phyloP scores from a whole-genome alignment of 2,797 vertebrate species.

The Heterohyrax brucei region DNA sequence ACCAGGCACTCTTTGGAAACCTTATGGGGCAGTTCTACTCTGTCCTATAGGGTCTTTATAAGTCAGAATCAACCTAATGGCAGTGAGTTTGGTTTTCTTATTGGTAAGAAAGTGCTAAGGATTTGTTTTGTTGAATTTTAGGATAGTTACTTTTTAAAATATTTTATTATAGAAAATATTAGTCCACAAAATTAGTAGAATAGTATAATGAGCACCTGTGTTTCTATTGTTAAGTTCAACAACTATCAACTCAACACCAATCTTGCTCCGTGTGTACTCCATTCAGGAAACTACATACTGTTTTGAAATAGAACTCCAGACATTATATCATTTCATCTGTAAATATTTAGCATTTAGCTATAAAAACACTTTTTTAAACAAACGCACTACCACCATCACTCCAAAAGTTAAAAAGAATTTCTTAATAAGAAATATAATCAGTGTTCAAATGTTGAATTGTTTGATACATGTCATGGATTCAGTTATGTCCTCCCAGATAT shows the following conservation, averaged over 20 bases:
- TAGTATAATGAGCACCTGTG: background rate
- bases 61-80: too few species aligned
- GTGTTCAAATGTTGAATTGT: conserved; percentile 13
- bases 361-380: background rate
- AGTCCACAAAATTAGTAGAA: conserved; percentile 14
- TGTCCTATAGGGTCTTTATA: too few species aligned
- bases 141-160: background rate
- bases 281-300: background rate
- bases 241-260: background rate
- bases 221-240: background rate
- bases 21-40: too few species aligned
- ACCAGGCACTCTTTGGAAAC: too few species aligned
- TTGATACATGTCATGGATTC: conserved; percentile 1
- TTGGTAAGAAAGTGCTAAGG: background rate
- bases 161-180: conserved; percentile 41
- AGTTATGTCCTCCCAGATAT: too few species aligned
- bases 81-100: too few species aligned
- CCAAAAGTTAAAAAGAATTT: background rate
- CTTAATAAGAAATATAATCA: conserved; percentile 50
- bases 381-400: background rate
- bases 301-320: conserved; percentile 32
- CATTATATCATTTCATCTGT: background rate
- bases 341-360: conserved; percentile 33
- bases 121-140: background rate
- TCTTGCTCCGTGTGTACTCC: background rate